Evolutionary conservation across 2,888 invertebrate species (phyloP).

Genomic region (Lottia gigantea): DNA sequence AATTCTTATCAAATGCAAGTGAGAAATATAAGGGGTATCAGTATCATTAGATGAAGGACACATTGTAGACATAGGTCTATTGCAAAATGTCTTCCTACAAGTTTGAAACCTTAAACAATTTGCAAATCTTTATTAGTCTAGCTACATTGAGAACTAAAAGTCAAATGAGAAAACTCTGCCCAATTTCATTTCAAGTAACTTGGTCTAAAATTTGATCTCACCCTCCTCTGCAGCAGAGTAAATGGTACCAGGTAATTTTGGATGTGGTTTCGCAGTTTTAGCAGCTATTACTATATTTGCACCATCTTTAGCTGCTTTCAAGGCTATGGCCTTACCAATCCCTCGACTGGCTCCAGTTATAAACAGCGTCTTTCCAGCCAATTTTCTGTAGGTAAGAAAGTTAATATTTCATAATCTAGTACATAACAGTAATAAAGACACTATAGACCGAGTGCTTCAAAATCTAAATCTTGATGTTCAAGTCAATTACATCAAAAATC

Average conservation of each 20-base stretch:
- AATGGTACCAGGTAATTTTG: constrained; percentile 91
- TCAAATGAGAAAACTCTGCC: too few species aligned
- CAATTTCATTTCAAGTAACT: too few species aligned
- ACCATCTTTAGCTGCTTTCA: constrained; percentile 86
- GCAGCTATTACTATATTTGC: constrained; percentile 92
- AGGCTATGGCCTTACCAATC: constrained; percentile 93
- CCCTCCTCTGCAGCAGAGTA: constrained; percentile 91
- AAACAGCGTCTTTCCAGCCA: constrained; percentile 90
- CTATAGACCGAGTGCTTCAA: too few species aligned
- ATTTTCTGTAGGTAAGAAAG: constrained; percentile 71
- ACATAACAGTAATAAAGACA: too few species aligned
- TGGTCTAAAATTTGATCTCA: constrained; percentile 65
- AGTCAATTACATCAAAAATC: background rate
- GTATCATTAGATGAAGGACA: too few species aligned
- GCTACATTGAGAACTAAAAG: too few species aligned
- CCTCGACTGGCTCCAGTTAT: constrained; percentile 97
- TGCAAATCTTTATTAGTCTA: too few species aligned
- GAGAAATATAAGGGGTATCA: background rate
- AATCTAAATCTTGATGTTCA: too few species aligned
- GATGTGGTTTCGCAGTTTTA: constrained; percentile 90
- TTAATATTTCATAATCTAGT: too few species aligned
- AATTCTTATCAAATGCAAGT: too few species aligned
- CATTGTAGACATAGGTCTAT: too few species aligned
- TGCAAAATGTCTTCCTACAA: background rate
- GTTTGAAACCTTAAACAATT: too few species aligned